Evolutionary conservation across 1,140 invertebrate species (phyloP), one percentile per base, ranked within the genome.

Genomic region (Platyura marginata): DNA sequence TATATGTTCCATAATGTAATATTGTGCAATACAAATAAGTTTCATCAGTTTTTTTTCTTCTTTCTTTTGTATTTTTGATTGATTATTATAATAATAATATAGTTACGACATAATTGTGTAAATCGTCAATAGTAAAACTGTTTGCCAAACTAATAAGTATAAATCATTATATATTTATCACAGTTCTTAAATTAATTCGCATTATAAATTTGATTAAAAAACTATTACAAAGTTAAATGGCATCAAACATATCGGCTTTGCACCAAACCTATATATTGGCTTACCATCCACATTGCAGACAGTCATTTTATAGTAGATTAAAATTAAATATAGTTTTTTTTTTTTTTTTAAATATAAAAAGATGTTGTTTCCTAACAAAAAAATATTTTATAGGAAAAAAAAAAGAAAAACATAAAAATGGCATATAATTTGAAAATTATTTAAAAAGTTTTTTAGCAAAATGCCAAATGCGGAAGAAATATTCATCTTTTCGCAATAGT

Each of bases 391-490:
- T n/a, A n/a, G 25, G 25, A 13, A 13, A 13, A 29, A 8, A 29
- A 8, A 6, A 29, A 29, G 6, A 8, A 6, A 6, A 13, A 13
- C 6, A 13, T 29, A 6, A 29, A 6, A 29, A 29, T 13, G 6
- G 6, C 25, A 6, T 6, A 13, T 29, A 13, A 10, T 3, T 41
- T 41, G 9, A 13, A 3, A 32, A 5, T 29, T 41, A 15, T 6
- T 15, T 36, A 4, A 38, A 38, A n/a, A 38, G 18, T 59, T 83
- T 75, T 50, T 79, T 79, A 41, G 82, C 81, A 51, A 86, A 82
- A 61, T 79, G 78, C 82, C 83, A 89, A 62, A 93, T 83, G 46
- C 82, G 73, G 75, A 93, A 93, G 76, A 92, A 93, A 66, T 93
- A 93, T 67, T 93, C 89, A 55, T 90, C 85, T 52, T 78, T 73